Conservation (phyloP, 23 tunicate genomes). For the Diplosoma virens region DNA sequence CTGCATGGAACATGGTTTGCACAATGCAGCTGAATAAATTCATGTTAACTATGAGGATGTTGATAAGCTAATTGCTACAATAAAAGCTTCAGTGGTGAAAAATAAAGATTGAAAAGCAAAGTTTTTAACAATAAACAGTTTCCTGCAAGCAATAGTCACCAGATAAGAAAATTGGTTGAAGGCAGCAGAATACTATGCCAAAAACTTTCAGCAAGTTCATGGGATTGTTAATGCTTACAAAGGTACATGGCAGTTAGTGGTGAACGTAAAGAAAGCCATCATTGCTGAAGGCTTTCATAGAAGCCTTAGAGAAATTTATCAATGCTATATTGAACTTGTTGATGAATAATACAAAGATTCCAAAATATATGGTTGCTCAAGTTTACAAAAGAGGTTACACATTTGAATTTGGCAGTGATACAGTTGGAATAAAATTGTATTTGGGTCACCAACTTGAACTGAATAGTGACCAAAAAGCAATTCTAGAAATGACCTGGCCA, state of each 20-base stretch:
- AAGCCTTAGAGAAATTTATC: slow-evolving; percentile 27
- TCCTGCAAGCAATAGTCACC: slow-evolving; percentile 36
- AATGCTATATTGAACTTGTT: slow-evolving; percentile 22
- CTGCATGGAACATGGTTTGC: no score
- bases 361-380: slow-evolving; percentile 27
- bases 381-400: no score
- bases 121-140: slow-evolving; percentile 29
- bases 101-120: slow-evolving; percentile 27
- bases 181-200: slow-evolving; percentile 40
- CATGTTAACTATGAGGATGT: no score
- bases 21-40: no score
- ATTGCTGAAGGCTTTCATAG: slow-evolving; percentile 22
- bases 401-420: no score
- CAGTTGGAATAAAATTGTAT: no score
- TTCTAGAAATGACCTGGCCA: no score
- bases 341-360: slow-evolving; percentile 21
- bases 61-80: slow-evolving; percentile 31
- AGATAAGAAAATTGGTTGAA: slow-evolving; percentile 34
- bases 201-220: slow-evolving; percentile 28
- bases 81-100: slow-evolving; percentile 35
- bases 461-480: no score
- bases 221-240: slow-evolving; percentile 17
- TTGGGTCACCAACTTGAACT: no score
- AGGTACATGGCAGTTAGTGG: slow-evolving; percentile 30
- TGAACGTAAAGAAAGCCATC: slow-evolving; percentile 13